Evolutionary conservation across 2,113 vertebrate genomes (phyloP).

Genomic region (Crotalus helleri): DNA sequence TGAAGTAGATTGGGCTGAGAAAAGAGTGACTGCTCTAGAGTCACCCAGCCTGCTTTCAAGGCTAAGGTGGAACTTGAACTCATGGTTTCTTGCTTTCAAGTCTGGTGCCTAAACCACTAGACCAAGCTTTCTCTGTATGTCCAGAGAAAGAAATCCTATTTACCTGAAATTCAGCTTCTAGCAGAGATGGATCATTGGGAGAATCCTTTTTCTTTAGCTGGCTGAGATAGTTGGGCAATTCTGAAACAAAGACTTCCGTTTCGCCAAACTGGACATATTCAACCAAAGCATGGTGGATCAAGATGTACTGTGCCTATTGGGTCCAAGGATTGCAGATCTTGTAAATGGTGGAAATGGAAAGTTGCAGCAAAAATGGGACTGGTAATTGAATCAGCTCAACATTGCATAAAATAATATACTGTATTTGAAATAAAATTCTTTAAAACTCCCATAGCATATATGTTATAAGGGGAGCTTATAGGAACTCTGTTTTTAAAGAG

Average conservation of each 20-base stretch:
- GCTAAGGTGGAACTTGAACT: background rate
- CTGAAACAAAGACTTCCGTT: conserved; percentile 83
- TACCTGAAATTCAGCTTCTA: conserved; percentile 92
- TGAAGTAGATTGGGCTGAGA: background rate
- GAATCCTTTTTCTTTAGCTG: conserved; percentile 75
- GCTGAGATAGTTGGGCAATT: conserved; percentile 76
- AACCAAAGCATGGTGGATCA: conserved; percentile 93
- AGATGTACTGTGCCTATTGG: conserved; percentile 88
- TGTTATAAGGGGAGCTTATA: background rate
- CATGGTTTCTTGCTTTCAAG: background rate
- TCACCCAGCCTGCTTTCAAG: background rate
- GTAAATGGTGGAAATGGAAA: conserved; percentile 3
- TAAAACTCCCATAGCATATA: background rate
- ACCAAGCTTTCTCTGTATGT: background rate
- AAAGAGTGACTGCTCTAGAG: background rate
- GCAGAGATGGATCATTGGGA: conserved; percentile 71
- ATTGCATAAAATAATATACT: background rate
- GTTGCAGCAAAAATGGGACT: conserved; percentile 4
- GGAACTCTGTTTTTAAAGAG: background rate
- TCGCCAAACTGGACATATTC: conserved; percentile 94
- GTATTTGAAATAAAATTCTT: background rate
- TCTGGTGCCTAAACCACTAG: background rate
- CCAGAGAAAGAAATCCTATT: background rate
- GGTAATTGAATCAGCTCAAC: background rate
- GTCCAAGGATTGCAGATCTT: conserved; percentile 24